Base-by-base conservation (phyloP, 2,888 invertebrate species). In the Euplagia quadripunctaria region DNA sequence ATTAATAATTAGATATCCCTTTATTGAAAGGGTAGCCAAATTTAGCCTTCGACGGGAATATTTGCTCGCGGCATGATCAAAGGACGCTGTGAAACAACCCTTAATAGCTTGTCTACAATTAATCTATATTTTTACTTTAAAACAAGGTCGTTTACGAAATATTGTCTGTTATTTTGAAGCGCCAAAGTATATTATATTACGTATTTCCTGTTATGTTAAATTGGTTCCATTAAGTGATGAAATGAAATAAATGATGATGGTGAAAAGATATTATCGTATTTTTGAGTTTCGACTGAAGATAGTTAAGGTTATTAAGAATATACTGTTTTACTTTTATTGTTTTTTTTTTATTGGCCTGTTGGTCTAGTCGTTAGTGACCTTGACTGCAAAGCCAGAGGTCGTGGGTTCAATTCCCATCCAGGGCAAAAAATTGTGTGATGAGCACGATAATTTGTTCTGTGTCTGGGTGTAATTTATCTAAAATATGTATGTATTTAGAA, bases 1-100 rank as follows among this genome's bases (percentile, higher is more conserved):
- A 77, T 68, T 72, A 74, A 66, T 83, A 76, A 84, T 82, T 79
- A 75, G 81, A 82, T 84, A 76, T 72, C 61, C 64, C 31, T 31
- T 77, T 75, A 70, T 74, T 64, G 58, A 78, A 75, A 76, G 78
- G 58, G 72, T 71, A 65, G 70, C 67, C 76, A 84, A 74, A 78
- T 84, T 73, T 78, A 80, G 63, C 71, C 61, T 64, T 69, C 20
- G 14, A 43, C 1, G 76, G 70, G n/a, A 79, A 80, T 78, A 79
- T 76, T 73, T 69, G 46, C 66, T 49, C 49, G 58, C 67, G 46
- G 68, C 64, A 68, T 52, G 84, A 82, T 82, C 82, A 82, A 84
- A 82, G 82, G 72, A 46, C 31, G 41, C 20, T 63, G 9, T 7
- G 64, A 51, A 63, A 66, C 16, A 73, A 20, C 61, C 66, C 46